Evolutionary conservation across 2,113 vertebrate genomes (phyloP).

Genomic region (Capreolus pygargus): DNA sequence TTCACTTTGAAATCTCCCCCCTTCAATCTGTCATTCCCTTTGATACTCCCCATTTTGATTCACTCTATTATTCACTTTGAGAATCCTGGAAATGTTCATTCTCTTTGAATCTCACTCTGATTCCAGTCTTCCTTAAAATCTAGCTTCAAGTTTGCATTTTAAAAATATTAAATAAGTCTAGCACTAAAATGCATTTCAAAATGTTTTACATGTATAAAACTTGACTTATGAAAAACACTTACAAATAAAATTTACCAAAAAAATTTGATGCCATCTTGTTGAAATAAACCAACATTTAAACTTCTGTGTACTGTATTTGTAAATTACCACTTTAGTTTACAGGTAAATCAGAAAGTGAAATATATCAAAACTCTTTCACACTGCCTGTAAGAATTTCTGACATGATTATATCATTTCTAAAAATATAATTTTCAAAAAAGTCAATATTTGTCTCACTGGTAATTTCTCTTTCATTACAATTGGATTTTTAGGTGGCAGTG

Average conservation of each 20-base stretch:
- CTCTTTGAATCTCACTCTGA: not conserved
- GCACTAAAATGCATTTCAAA: not conserved
- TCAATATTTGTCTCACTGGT: not conserved
- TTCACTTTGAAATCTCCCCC: not conserved
- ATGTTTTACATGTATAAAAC: not conserved
- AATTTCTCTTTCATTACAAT: not conserved
- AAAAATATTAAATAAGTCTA: not conserved
- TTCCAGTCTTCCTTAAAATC: not conserved
- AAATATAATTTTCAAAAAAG: not conserved
- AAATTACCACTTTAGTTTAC: not conserved
- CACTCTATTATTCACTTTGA: not conserved
- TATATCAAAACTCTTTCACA: not conserved
- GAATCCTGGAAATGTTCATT: not conserved
- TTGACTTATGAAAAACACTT: not conserved
- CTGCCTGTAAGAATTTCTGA: not conserved
- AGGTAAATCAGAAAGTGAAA: not conserved
- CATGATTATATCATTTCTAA: not conserved
- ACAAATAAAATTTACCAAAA: not conserved
- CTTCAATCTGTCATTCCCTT: not conserved
- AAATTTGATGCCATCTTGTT: not conserved
- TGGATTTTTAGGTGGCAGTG: not conserved
- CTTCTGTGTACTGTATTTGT: not conserved
- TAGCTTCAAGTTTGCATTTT: not conserved
- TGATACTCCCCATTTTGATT: not conserved
- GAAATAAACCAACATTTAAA: not conserved